Base-by-base conservation (phyloP, 2,888 invertebrate genomes). In the Machimus atricapillus region DNA sequence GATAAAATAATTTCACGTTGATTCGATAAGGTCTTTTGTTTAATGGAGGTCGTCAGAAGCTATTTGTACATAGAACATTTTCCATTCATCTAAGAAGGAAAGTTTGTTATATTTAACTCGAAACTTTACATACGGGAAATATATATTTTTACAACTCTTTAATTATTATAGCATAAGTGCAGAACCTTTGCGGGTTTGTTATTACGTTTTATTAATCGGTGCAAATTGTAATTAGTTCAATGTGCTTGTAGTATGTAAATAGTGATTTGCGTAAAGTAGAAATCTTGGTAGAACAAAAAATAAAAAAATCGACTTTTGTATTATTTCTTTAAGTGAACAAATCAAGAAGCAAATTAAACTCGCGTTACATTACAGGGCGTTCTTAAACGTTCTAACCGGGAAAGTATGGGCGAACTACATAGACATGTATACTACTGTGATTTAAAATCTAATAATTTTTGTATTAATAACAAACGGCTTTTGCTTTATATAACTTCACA, bases 51-150 rank as follows among this genome's bases (percentile, higher is more conserved):
- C 76, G 34, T 34, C 23, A 76, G 37, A 76, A 76, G 76, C n/a
- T 78, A 78, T 78, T 81, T 81, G 81, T 81, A 81, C 27, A 52
- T 81, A 81, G 16, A 56, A 56, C 56, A 31, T 81, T 81, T 81
- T 56, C 31, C 46, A 79, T 79, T 79, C 46, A 81, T 52, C 19
- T 52, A 52, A 43, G 27, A 81, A 81, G 27, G 81, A 31, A 81
- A 81, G 81, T 81, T 31, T 81, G 81, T 31, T 40, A 52, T 81
- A 56, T 81, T 81, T 31, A 76, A 27, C 74, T 19, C n/a, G 34
- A 34, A 16, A 76, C 76, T 76, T 40, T 76, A 34, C 34, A 76
- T 37, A 76, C 40, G 34, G 76, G 16, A 76, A 76, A 76, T 76
- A 76, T 76, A 66, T 66, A 66, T 66, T 66, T 66, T 66, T 66